Conservation (phyloP, 2,113 vertebrate genomes). For the Salvelinus sp. region DNA sequence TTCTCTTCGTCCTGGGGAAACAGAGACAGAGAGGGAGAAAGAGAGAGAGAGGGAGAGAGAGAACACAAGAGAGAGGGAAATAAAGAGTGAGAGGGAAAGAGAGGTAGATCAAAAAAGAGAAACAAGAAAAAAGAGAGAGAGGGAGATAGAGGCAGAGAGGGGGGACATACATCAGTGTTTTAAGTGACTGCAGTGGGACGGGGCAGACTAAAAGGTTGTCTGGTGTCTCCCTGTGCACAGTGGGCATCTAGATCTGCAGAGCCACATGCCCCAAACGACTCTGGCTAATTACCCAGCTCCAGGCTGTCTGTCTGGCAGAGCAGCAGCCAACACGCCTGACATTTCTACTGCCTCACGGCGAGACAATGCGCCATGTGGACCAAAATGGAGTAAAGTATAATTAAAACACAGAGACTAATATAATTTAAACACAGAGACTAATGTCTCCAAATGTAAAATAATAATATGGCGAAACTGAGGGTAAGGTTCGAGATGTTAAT, state of each 20-base stretch:
- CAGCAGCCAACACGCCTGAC: constrained; percentile 29
- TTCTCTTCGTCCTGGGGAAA: constrained; percentile 47
- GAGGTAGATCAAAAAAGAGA: background rate
- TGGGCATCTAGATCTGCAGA: constrained; percentile 57
- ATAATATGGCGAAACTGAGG: background rate
- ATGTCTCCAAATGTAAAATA: background rate
- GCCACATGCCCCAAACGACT: constrained; percentile 46
- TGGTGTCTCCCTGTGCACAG: constrained; percentile 54
- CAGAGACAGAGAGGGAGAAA: constrained; percentile 18
- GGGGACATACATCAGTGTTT: constrained; percentile 68
- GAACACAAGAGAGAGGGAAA: background rate
- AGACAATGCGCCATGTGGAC: constrained; percentile 4
- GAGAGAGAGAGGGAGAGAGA: background rate
- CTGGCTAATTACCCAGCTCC: constrained; percentile 53
- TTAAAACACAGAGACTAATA: background rate
- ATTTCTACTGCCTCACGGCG: constrained; percentile 51
- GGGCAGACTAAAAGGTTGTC: constrained; percentile 60
- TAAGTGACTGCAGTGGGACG: constrained; percentile 68
- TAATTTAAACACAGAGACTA: no score
- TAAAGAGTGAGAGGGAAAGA: constrained; percentile 33
- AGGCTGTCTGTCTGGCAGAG: constrained; percentile 41
- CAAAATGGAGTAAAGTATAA: constrained; percentile 13
- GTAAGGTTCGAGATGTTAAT: no score
- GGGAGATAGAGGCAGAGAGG: constrained; percentile 1
- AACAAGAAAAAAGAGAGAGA: constrained; percentile 33